Base-by-base conservation (phyloP, 2,113 vertebrate species). In the Mobula hypostoma region DNA sequence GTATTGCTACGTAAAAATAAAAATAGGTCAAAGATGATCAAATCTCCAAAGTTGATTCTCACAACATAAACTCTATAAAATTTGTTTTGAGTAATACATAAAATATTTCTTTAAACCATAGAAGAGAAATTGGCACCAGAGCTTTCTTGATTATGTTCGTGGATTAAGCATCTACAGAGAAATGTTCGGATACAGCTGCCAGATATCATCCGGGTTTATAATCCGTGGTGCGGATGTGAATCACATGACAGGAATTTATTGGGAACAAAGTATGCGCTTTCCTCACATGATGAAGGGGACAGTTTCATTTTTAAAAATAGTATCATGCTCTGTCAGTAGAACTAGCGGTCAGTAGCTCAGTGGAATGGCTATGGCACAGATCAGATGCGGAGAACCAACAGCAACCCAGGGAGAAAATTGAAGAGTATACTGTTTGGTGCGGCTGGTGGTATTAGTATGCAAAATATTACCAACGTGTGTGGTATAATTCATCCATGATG, bases 281-380 rank as follows among this genome's bases (percentile, higher is more conserved):
- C 21, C 91, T 74, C 36, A 48, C 19, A 70, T 36, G 88, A 72
- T 63, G 68, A 32, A 93, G 40, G 91, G 68, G 8, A 32, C 68
- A 74, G 40, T 74, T 70, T 72, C 48, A 27, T 24, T 74, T 74
- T 90, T 74, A 93, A 48, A 93, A 93, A 93, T 56, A 74, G 85
- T 32, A 56, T 17, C 72, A 0, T 5, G 36, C 32, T 48, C 48
- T 24, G 36, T 29, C 70, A 56, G 70, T 36, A 27, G 24, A 76
- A 21, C 48, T 24, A 74, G 58, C 32, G 17, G 0, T 48, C 19
- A 2, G 1, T 29, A 24, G 63, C n/a, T 32, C 88, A 14, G 21
- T 70, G 1, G 58, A 61, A 19, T 68, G 32, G 14, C n/a, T 24
- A 6, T 3, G 70, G 17, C 66, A 92, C 61, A 24, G 17, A 17